Evolutionary conservation across 2,888 invertebrate genomes (phyloP).

Genomic region (Cantharis nigra): DNA sequence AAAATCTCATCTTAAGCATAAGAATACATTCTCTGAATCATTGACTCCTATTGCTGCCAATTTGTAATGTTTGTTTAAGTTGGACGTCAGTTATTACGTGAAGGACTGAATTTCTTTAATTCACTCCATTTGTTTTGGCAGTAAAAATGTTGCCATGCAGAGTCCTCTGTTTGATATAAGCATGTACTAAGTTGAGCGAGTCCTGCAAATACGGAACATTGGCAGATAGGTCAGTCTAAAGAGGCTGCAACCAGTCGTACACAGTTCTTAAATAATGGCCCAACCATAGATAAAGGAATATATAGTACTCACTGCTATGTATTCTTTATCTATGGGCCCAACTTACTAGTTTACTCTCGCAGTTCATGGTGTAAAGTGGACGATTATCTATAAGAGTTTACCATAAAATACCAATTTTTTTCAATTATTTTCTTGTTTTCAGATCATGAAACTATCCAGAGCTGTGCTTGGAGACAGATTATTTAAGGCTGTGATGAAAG

Average conservation of each 20-base stretch:
- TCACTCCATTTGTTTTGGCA: neutral
- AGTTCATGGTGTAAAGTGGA: no score
- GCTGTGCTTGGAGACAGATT: constrained; percentile 78
- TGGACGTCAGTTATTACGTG: neutral
- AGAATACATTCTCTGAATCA: neutral
- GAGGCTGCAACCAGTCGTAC: neutral
- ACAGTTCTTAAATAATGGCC: neutral
- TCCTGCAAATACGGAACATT: no score
- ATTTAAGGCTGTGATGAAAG: constrained; percentile 86
- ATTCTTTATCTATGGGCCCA: no score
- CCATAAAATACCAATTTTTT: no score
- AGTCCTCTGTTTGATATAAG: neutral
- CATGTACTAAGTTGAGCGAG: neutral
- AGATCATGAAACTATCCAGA: constrained; percentile 84
- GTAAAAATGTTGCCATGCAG: neutral
- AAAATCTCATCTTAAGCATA: neutral
- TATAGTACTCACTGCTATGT: no score
- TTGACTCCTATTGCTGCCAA: neutral
- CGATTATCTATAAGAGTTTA: no score
- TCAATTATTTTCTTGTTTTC: constrained; percentile 35
- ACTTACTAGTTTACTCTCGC: no score
- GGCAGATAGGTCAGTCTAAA: no score
- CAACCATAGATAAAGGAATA: no score
- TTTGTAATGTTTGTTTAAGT: neutral
- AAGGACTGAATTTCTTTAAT: neutral